A percentile compares a stretch with the other conserved stretches of the same genome.
These are phyloP conservation scores for Drosophila setifemur DNA, from an alignment of 1,140 invertebrate species.

Conservation along the genomic window DNA sequence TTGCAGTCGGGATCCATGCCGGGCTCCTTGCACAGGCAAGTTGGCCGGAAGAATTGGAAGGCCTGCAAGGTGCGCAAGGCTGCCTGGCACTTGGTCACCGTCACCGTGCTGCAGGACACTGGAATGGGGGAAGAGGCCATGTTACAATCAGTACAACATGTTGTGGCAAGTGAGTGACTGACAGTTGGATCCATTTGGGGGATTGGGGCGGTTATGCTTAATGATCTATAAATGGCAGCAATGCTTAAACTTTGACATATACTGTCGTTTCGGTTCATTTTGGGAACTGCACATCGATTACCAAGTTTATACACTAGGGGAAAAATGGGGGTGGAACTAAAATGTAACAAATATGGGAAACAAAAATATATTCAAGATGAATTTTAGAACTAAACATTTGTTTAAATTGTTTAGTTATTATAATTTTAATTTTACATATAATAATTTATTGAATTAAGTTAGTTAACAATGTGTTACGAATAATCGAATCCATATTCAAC, in stretches of 20 bases:
- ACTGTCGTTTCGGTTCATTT: constrained; percentile 48
- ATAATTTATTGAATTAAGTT: too few relatives aligned
- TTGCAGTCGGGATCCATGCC: constrained; percentile 95
- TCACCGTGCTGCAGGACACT: constrained; percentile 96
- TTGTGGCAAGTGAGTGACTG: constrained; percentile 32
- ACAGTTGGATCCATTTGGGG: constrained; percentile 30
- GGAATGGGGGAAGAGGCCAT: constrained; percentile 77
- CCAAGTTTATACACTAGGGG: constrained; percentile 10
- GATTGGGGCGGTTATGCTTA: constrained; percentile 47
- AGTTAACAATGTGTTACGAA: too few relatives aligned
- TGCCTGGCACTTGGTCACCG: constrained; percentile 94
- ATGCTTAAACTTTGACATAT: constrained; percentile 73
- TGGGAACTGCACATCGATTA: constrained; percentile 65
- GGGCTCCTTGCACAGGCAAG: constrained; percentile 94
- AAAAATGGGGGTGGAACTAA: not conserved
- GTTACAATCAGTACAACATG: constrained; percentile 10
- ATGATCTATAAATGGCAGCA: constrained; percentile 77
- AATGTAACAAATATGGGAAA: too few relatives aligned
- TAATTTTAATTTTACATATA: not conserved
- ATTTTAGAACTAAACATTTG: too few relatives aligned
- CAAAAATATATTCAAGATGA: too few relatives aligned
- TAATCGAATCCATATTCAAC: too few relatives aligned
- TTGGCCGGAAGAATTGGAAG: constrained; percentile 95
- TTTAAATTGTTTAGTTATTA: not conserved
- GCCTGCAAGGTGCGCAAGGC: constrained; percentile 93